Evolutionary conservation across 1,140 invertebrate genomes (phyloP), one percentile per base, ranked within the genome.

Genomic region (Cherax destructor): DNA sequence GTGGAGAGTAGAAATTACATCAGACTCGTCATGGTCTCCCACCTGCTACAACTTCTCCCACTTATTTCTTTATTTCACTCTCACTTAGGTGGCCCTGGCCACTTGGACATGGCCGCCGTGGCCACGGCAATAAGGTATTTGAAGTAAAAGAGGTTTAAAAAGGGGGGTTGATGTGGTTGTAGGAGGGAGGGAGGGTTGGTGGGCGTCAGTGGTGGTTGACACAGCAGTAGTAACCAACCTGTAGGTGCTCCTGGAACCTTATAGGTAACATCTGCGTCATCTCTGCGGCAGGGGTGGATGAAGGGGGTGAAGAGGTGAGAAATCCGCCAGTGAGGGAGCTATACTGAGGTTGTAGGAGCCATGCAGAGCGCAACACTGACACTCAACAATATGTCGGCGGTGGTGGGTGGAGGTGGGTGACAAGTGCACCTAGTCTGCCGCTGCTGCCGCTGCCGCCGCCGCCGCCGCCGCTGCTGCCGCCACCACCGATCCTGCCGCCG

Each of bases 171-270:
- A 59, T 9, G 30, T 41, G 30, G 30, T 0, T 41, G n/a, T n/a
- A n/a, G n/a, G n/a, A n/a, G n/a, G 30, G 30, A 41, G 30, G 30
- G 30, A 85, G 61, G 65, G 59, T 77, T 61, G 47, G 86, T 77
- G 80, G 86, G 77, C 56, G 77, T 88, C 78, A 41, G 7, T 56
- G 52, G 52, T 13, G 24, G 61, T 69, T 69, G 5, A 21, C 7
- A 69, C 77, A 47, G 30, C 77, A 4, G 13, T 11, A 69, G 30
- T 69, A 30, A 90, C 83, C 49, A 47, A 91, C 88, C 88, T 91
- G 88, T 72, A 91, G 78, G 74, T 91, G 88, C 88, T 91, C 88
- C 83, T 91, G 88, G 83, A 91, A 91, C 7, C 88, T 83, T 91
- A 91, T 91, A 13, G 88, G 88, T 79, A 91, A 91, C 72, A 69